Base-by-base conservation (phyloP, 2,113 vertebrate genomes). In the Oncorhynchus clarkii region DNA sequence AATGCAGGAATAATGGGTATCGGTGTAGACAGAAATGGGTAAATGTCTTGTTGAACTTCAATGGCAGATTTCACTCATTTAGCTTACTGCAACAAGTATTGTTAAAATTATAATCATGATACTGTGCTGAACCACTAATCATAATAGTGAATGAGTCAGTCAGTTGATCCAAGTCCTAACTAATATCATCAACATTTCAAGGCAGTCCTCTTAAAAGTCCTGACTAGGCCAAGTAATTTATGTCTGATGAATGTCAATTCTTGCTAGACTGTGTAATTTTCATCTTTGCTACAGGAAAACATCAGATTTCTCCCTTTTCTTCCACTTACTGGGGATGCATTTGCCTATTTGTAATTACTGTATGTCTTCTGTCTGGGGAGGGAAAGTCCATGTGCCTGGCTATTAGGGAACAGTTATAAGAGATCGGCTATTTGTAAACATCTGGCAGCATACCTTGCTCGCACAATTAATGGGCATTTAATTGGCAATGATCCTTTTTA, bases 391-490 rank as follows among this genome's bases (percentile, higher is more conserved):
- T 66, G 78, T 75, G 84, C n/a, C 83, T 91, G 78, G 76, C 88
- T 93, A 84, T 90, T 88, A 93, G 87, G 88, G 83, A 92, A 93
- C 86, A 92, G 93, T 92, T 92, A 94, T 95, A 84, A 91, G 16
- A 90, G 88, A 94, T 91, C 88, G 89, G 89, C 94, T 95, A 95
- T 97, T 96, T 95, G 95, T 95, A 97, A 98, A 97, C 96, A 99
- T 96, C 95, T 99, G 96, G 95, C 94, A 95, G 92, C 92, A 95
- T 95, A 94, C 93, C 94, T 93, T 95, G 93, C 95, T 96, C 96
- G 95, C 95, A 94, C 94, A 98, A 96, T 97, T 98, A 97, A 98
- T 96, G 94, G 95, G 93, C 95, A 96, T 95, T 96, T 98, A 98
- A 98, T 97, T 98, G 96, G 93, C 93, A 95, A 97, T 98, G 94